Percentiles rank a stretch among this genome's conserved stretches.
Evolutionary conservation across 1,140 invertebrate species (phyloP).

Genomic region (Diachasma alloeum): DNA sequence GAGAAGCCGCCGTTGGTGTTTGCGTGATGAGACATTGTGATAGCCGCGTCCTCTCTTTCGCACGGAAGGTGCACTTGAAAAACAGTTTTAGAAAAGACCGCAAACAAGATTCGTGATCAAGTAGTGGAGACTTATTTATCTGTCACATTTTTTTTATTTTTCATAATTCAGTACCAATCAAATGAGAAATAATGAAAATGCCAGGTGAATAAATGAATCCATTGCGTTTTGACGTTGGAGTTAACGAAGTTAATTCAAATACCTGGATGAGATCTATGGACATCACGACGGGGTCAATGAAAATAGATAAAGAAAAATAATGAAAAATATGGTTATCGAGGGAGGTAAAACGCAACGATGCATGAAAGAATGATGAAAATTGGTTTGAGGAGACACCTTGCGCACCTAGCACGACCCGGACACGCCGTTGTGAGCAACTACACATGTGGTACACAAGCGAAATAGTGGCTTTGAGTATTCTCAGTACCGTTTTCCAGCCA

Average conservation of each 20-base stretch:
- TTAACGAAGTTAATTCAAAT: not conserved
- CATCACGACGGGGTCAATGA: not conserved
- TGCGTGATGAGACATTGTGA: conserved; percentile 11
- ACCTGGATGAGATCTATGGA: not conserved
- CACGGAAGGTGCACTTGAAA: not conserved
- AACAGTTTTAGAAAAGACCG: not conserved
- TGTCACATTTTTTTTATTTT: not conserved
- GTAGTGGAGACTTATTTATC: not conserved
- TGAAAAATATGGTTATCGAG: not conserved
- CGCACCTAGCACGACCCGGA: not conserved
- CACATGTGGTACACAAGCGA: not conserved
- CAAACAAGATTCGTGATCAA: not conserved
- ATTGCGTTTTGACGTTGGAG: not conserved
- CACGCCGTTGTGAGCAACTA: conserved; percentile 2
- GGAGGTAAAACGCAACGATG: conserved; percentile 6
- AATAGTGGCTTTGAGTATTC: not conserved
- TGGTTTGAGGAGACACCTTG: conserved; percentile 7
- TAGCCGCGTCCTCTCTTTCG: conserved; percentile 4
- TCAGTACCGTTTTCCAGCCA: not conserved
- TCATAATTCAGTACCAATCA: not conserved
- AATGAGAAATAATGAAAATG: not conserved
- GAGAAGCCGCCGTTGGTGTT: conserved; percentile 9
- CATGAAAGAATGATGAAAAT: conserved; percentile 7
- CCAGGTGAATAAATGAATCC: not conserved
- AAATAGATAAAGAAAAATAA: not conserved